Conservation (phyloP, 2,888 invertebrate species). For the Nomada goodeniana region DNA sequence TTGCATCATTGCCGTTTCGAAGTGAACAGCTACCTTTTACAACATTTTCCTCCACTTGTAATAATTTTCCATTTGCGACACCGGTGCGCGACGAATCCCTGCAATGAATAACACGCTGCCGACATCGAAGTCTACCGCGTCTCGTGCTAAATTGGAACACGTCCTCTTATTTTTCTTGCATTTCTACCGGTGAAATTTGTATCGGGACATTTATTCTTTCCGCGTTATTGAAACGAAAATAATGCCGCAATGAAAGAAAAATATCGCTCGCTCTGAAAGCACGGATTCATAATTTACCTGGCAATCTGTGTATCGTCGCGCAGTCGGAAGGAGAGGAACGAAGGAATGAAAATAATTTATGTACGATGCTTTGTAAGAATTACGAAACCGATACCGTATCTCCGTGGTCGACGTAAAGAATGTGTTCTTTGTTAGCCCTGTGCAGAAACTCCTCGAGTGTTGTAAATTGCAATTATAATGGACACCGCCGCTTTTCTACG, state of each 20-base stretch:
- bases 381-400: neutral
- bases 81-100: neutral
- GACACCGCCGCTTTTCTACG: neutral
- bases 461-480: conserved; percentile 1
- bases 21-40: neutral
- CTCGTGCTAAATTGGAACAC: conserved; percentile 14
- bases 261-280: neutral
- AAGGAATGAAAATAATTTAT: neutral
- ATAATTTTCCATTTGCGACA: neutral
- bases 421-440: neutral
- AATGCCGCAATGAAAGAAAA: neutral
- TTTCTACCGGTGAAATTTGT: neutral
- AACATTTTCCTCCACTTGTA: neutral
- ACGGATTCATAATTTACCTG: neutral
- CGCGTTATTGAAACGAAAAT: neutral
- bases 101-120: conserved; percentile 9
- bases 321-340: neutral
- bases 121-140: conserved; percentile 33
- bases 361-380: neutral
- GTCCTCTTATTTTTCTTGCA: neutral
- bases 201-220: neutral
- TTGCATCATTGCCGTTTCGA: neutral
- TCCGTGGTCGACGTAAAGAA: no score
- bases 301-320: no score
- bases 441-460: neutral